Evolutionary conservation across 2,113 vertebrate species (phyloP).

Genomic region (Orthonyx spaldingii): DNA sequence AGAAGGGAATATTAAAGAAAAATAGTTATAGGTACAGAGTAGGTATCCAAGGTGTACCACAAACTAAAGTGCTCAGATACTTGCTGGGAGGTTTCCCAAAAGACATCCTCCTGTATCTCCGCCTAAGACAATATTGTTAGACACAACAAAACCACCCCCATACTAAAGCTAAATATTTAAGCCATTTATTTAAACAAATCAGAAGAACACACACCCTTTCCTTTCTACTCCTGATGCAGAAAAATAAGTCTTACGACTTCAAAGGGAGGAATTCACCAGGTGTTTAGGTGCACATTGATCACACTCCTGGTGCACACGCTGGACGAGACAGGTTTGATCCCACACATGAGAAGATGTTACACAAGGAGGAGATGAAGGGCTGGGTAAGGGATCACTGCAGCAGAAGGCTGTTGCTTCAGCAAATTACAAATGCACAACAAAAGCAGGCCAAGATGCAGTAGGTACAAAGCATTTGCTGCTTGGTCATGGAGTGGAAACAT

Average conservation of each 20-base stretch:
- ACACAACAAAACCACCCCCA: background rate
- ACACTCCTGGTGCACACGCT: rapidly evolving
- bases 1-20: background rate
- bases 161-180: background rate
- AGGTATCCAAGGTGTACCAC: background rate
- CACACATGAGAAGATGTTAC: rapidly evolving
- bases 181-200: background rate
- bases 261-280: background rate
- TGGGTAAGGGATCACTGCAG: background rate
- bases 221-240: background rate
- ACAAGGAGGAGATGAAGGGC: background rate
- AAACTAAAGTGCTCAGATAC: background rate
- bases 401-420: background rate
- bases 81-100: background rate
- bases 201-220: background rate
- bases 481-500: background rate
- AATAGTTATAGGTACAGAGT: rapidly evolving
- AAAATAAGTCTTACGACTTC: background rate
- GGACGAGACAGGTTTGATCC: background rate
- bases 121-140: background rate
- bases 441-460: rapidly evolving
- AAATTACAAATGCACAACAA: background rate
- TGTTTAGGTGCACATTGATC: background rate
- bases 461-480: background rate
- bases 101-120: background rate